Evolutionary conservation across 2,888 invertebrate genomes (phyloP).

Genomic region (Andricus quercusramuli): DNA sequence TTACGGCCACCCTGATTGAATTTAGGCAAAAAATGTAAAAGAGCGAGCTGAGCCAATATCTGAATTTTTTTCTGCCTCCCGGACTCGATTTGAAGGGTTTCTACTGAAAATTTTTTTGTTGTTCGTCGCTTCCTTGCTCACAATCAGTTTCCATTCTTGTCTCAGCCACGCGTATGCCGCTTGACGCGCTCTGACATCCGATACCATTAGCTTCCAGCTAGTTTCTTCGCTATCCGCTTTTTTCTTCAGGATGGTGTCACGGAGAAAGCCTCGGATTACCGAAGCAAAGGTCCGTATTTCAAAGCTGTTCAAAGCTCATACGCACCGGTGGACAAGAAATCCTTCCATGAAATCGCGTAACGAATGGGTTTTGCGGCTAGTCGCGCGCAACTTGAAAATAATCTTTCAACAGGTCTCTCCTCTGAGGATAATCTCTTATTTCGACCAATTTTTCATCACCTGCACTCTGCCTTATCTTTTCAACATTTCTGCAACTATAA

Average conservation of each 20-base stretch:
- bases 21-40: neutral
- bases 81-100: slow-evolving; percentile 7
- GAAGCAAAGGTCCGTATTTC: neutral
- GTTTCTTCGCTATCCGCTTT: slow-evolving; percentile 24
- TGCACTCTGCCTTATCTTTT: neutral
- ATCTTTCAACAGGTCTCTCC: neutral
- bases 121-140: neutral
- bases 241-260: slow-evolving; percentile 39
- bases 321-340: slow-evolving; percentile 6
- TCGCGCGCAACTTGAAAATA: neutral
- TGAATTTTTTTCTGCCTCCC: neutral
- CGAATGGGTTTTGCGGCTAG: slow-evolving; percentile 24
- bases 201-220: slow-evolving; percentile 41
- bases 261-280: slow-evolving; percentile 26
- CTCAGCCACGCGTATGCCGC: slow-evolving; percentile 34
- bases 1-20: neutral
- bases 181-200: slow-evolving; percentile 41
- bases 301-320: slow-evolving; percentile 4
- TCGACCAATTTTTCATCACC: neutral
- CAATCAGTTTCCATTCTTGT: slow-evolving; percentile 5
- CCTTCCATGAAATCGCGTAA: slow-evolving; percentile 36
- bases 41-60: too few relatives aligned
- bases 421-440: neutral
- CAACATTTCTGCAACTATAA: neutral
- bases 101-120: neutral